Evolutionary conservation across 2,113 vertebrate species (phyloP).

Genomic region (Irena cyanogastra): DNA sequence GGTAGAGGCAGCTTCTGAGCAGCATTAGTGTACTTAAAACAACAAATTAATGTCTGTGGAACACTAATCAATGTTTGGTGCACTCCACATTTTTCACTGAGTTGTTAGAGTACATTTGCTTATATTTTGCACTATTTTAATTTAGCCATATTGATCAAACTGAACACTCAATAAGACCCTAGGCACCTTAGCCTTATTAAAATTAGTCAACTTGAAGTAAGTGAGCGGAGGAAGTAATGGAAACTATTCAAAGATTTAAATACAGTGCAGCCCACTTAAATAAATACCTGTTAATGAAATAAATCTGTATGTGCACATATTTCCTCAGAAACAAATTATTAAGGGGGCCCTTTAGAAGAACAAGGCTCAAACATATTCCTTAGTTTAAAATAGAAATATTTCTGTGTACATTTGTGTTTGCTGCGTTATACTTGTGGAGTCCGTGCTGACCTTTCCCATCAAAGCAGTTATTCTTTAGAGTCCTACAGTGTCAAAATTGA

Average conservation of each 20-base stretch:
- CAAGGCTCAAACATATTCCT: slow-evolving; percentile 4
- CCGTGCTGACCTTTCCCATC: background rate
- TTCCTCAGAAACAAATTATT: slow-evolving; percentile 71
- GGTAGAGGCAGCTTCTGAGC: background rate
- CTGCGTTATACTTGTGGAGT: slow-evolving; percentile 26
- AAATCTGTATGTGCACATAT: slow-evolving; percentile 74
- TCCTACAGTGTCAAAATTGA: background rate
- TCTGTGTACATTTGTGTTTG: background rate
- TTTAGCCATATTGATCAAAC: slow-evolving; percentile 82
- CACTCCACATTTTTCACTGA: slow-evolving; percentile 74
- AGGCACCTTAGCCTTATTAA: slow-evolving; percentile 80
- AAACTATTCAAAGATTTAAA: slow-evolving; percentile 77
- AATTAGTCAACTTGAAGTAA: slow-evolving; percentile 83
- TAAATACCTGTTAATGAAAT: slow-evolving; percentile 81
- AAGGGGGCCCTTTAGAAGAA: slow-evolving; percentile 46
- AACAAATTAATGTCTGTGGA: slow-evolving; percentile 23
- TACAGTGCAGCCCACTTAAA: slow-evolving; percentile 75
- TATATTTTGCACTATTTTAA: slow-evolving; percentile 84
- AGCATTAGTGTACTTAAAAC: slow-evolving; percentile 31
- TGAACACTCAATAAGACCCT: slow-evolving; percentile 80
- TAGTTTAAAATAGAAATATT: slow-evolving; percentile 22
- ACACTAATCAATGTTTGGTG: slow-evolving; percentile 71
- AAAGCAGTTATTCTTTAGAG: background rate
- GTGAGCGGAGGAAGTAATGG: slow-evolving; percentile 74
- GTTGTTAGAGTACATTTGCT: slow-evolving; percentile 80